A percentile compares a stretch with the other conserved stretches of the same genome.
phyloP scores from a whole-genome alignment of 2,113 vertebrate species.

The Tringa solitaria region DNA sequence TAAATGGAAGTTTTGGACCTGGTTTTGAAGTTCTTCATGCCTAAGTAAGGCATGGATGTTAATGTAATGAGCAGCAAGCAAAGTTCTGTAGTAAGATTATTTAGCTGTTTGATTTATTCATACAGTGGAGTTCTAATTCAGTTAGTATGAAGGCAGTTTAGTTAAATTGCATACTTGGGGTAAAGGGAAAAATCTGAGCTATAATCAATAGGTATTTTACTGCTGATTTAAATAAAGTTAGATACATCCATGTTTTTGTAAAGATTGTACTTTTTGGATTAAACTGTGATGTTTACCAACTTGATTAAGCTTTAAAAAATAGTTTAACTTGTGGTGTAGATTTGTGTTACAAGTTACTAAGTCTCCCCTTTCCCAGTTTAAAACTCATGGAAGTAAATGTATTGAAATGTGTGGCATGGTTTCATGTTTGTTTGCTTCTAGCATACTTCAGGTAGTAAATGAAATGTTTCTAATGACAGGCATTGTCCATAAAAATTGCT shows the following conservation, averaged over 20 bases:
- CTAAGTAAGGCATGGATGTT: not conserved
- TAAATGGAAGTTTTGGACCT: not conserved
- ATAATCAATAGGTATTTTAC: not conserved
- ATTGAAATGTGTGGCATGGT: not conserved
- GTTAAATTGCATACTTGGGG: not conserved
- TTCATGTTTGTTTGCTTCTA: not conserved
- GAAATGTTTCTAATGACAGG: not conserved
- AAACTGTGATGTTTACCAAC: not conserved
- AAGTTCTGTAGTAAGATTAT: not conserved
- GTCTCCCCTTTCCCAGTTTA: not conserved
- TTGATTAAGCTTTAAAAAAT: not conserved
- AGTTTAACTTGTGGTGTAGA: not conserved
- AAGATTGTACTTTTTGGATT: not conserved
- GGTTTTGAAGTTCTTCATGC: not conserved
- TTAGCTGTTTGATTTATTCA: not conserved
- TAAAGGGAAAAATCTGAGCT: not conserved
- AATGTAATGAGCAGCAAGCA: not conserved
- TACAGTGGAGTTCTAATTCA: not conserved
- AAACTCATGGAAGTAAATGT: not conserved
- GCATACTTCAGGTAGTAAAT: not conserved
- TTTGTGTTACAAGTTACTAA: not conserved
- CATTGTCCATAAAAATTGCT: not conserved
- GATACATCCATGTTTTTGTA: not conserved
- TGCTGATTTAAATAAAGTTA: not conserved
- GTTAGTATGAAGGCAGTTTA: not conserved